Percentiles rank a stretch among this genome's conserved stretches.
Evolutionary conservation across 2,888 invertebrate genomes (phyloP).

Genomic region (Sphecodes monilicornis): DNA sequence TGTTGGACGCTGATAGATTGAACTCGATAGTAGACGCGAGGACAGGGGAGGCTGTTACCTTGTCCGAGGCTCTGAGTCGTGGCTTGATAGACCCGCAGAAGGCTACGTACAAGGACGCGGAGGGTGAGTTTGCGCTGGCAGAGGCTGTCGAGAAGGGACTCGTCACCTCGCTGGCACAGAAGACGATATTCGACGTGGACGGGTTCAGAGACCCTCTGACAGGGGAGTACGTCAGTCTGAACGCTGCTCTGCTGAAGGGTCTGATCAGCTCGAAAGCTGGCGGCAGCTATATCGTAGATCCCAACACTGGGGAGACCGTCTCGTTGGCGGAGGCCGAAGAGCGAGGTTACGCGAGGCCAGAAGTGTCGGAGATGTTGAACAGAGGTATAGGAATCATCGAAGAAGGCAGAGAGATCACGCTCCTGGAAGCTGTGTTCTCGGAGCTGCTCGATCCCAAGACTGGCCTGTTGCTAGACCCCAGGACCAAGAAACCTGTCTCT

Average conservation of each 20-base stretch:
- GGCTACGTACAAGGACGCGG: conserved; percentile 90
- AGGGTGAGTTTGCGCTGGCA: conserved; percentile 89
- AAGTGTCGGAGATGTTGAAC: conserved; percentile 94
- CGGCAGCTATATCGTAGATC: conserved; percentile 87
- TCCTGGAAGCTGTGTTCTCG: conserved; percentile 95
- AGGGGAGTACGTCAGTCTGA: conserved; percentile 93
- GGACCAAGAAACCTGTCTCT: conserved; percentile 90
- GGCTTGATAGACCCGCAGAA: conserved; percentile 90
- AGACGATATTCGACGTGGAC: conserved; percentile 96
- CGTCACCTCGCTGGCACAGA: conserved; percentile 94
- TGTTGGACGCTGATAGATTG: conserved; percentile 93
- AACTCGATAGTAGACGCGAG: conserved; percentile 94
- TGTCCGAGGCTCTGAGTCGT: conserved; percentile 93
- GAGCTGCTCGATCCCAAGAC: conserved; percentile 95
- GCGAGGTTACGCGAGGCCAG: conserved; percentile 92
- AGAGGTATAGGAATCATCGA: conserved; percentile 93
- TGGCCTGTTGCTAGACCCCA: conserved; percentile 92
- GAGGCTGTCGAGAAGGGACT: conserved; percentile 96
- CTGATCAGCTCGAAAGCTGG: conserved; percentile 89
- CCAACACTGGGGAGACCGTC: conserved; percentile 90
- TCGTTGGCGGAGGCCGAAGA: conserved; percentile 92
- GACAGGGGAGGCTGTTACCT: conserved; percentile 91
- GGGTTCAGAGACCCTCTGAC: conserved; percentile 94
- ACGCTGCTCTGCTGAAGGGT: conserved; percentile 91
- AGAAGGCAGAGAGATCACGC: conserved; percentile 90